Evolutionary conservation across 2,888 invertebrate genomes (phyloP), one percentile per base, ranked within the genome.

Genomic region (Nephrotoma flavescens): DNA sequence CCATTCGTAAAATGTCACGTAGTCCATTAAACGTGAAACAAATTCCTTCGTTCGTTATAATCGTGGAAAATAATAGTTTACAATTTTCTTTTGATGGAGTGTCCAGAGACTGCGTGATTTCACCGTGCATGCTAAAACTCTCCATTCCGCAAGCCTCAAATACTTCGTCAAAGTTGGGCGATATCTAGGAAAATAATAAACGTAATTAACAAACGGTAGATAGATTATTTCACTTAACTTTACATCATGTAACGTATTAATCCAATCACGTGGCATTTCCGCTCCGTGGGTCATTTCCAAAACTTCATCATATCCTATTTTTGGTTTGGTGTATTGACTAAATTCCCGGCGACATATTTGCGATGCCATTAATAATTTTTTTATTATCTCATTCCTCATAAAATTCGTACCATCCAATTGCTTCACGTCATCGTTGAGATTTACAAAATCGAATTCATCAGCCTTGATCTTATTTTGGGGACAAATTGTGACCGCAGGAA

Each of bases 391-490:
- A 7, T 6, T 52, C 6, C 15, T 15, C 6, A 19, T 19, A 5
- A 52, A 6, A 15, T 52, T 6, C 15, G 52, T 15, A 52, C 4
- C 0, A 15, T 52, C 52, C 4, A 52, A 52, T 52, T 52, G 15
- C 4, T 52, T 52, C 0, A 71, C 0, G 19, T 71, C 71, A 7
- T 71, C 71, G 31, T n/a, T 15, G 6, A 71, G 31, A 9, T 71
- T 71, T 31, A 88, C 87, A 87, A 90, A 91, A 86, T 91, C 89
- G 45, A 91, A 91, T 2, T 88, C 85, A 7, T 89, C 88, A 3
- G 89, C 88, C 52, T 91, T 91, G 89, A 90, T 91, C 89, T 91
- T 91, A 6, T 90, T 90, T 88, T 91, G 91, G 3, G 91, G 91
- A 15, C 91, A 91, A 19, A 91, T 90, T 41, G 91, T 91, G 3